phyloP scores from a whole-genome alignment of 2,888 invertebrate species.

The Epinotia ramella region DNA sequence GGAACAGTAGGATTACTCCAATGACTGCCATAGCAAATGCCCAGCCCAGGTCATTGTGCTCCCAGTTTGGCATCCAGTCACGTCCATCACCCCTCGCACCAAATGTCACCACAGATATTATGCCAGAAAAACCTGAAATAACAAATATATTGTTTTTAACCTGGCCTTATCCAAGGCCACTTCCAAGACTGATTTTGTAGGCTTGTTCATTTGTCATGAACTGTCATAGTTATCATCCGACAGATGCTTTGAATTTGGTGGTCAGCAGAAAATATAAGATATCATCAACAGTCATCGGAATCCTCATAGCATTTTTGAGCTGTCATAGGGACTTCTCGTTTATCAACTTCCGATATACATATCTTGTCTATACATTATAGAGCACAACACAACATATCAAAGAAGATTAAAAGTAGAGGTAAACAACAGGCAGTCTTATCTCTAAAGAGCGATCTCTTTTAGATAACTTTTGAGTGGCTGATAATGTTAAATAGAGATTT shows the following conservation, averaged over 20 bases:
- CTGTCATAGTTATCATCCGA: neutral
- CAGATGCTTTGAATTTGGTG: neutral
- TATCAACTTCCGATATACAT: too few species aligned
- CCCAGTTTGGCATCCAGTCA: constrained; percentile 98
- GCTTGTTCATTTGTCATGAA: neutral
- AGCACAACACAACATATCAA: too few species aligned
- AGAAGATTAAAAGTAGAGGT: too few species aligned
- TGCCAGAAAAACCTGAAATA: constrained; percentile 89
- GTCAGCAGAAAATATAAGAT: neutral
- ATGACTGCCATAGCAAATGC: constrained; percentile 94
- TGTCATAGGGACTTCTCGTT: too few species aligned
- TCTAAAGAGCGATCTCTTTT: too few species aligned
- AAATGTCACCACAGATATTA: constrained; percentile 94
- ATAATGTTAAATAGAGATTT: too few species aligned
- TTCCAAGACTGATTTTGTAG: neutral
- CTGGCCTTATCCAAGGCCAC: neutral
- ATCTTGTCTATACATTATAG: too few species aligned
- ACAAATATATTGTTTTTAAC: constrained; percentile 13
- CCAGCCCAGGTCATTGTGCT: constrained; percentile 97
- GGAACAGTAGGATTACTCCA: constrained; percentile 90
- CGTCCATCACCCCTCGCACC: constrained; percentile 96
- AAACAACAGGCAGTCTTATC: too few species aligned
- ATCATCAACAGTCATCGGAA: too few species aligned
- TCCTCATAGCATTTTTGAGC: too few species aligned
- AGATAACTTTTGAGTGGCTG: too few species aligned